Conservation (phyloP, 2,888 invertebrate genomes). For the Altica lythri region DNA sequence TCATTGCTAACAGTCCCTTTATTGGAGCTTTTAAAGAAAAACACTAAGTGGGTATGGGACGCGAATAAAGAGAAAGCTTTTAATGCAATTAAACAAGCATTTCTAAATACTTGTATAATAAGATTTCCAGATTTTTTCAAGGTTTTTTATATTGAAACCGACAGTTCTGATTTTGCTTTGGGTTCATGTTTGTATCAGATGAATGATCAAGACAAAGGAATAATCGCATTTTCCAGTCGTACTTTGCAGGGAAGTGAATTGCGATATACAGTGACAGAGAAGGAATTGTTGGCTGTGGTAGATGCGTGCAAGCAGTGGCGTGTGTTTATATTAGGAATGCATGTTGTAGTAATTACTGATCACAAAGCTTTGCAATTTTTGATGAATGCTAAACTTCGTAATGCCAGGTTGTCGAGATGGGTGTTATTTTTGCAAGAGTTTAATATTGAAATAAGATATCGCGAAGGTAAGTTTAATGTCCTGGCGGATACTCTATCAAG, state of each 20-base stretch:
- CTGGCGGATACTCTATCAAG: conserved; percentile 26
- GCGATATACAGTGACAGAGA: conserved; percentile 22
- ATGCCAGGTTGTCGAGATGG: conserved; percentile 26
- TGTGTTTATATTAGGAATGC: conserved; percentile 17
- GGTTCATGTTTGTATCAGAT: conserved; percentile 18
- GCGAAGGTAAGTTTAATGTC: conserved; percentile 27
- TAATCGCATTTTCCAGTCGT: conserved; percentile 28
- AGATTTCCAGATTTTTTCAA: too few relatives aligned
- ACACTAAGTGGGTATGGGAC: too few relatives aligned
- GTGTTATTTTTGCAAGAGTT: conserved; percentile 25
- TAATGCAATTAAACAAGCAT: too few relatives aligned
- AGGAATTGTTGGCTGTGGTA: conserved; percentile 20
- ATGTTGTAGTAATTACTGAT: conserved; percentile 24
- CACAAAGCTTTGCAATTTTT: conserved; percentile 28
- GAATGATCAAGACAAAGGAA: conserved; percentile 3
- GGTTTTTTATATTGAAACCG: too few relatives aligned
- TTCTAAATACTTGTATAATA: too few relatives aligned
- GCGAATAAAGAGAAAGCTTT: too few relatives aligned
- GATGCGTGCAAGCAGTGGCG: conserved; percentile 25
- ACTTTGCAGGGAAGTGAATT: conserved; percentile 20
- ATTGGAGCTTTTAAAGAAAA: too few relatives aligned
- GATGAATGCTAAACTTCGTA: conserved; percentile 15
- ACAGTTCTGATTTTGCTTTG: too few relatives aligned
- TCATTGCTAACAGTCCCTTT: too few relatives aligned
- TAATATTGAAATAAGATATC: conserved; percentile 24